Evolutionary conservation across 1,140 invertebrate species (phyloP).

Genomic region (Helicoverpa armigera): DNA sequence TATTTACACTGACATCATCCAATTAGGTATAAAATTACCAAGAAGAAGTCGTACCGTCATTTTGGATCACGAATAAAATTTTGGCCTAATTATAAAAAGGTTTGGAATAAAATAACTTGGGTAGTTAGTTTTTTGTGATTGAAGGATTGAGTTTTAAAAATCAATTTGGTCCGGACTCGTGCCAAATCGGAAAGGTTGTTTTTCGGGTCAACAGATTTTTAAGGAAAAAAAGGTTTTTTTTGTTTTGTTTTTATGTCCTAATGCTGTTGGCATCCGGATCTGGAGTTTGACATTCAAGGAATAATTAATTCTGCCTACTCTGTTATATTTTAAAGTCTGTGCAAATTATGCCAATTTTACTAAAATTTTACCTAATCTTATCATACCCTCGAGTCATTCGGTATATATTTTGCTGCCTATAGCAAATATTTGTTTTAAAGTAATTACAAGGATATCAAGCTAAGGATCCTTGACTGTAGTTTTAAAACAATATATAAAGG

Average conservation of each 20-base stretch:
- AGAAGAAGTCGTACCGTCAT: conserved; percentile 59
- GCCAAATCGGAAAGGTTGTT: conserved; percentile 61
- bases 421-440: too few relatives aligned
- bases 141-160: conserved; percentile 66
- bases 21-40: conserved; percentile 66
- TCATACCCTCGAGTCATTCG: too few relatives aligned
- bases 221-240: conserved; percentile 45
- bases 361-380: too few relatives aligned
- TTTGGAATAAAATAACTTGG: conserved; percentile 57
- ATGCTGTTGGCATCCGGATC: not conserved
- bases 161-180: conserved; percentile 71
- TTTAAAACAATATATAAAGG: too few relatives aligned
- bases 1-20: conserved; percentile 67
- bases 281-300: not conserved
- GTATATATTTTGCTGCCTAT: too few relatives aligned
- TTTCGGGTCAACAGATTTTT: conserved; percentile 50
- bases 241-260: not conserved
- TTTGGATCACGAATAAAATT: conserved; percentile 48
- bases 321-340: too few relatives aligned
- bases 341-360: too few relatives aligned
- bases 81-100: conserved; percentile 70
- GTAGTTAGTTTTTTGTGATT: conserved; percentile 72
- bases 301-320: too few relatives aligned
- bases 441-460: too few relatives aligned
- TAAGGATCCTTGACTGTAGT: too few relatives aligned